phyloP scores from a whole-genome alignment of 2,113 vertebrate genomes.

The Anarhynchus alexandrinus region DNA sequence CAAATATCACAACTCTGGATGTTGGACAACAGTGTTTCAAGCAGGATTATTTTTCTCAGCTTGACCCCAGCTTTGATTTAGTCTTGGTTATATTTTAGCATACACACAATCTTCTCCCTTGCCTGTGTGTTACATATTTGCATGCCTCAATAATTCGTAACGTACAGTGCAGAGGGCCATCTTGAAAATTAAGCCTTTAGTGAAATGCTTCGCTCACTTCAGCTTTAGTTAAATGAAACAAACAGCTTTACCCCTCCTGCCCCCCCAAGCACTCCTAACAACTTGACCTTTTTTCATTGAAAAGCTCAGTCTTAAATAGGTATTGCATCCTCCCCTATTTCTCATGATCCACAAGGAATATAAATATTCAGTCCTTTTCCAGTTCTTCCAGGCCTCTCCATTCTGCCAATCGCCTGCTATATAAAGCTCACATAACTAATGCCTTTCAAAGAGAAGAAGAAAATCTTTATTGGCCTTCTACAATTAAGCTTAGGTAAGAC shows the following conservation, averaged over 20 bases:
- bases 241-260: neutral
- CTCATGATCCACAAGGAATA: neutral
- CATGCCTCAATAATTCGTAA: neutral
- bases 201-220: neutral
- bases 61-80: neutral
- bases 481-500: neutral
- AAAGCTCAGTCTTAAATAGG: neutral
- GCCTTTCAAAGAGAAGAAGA: neutral
- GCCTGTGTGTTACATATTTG: neutral
- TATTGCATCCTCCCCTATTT: neutral
- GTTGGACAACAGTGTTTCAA: neutral
- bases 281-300: neutral
- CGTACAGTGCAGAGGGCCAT: accelerated
- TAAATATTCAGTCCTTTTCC: neutral
- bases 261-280: neutral
- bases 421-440: neutral
- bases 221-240: neutral
- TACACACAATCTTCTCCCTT: neutral
- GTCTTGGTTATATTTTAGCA: neutral
- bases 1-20: neutral
- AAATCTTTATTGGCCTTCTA: neutral
- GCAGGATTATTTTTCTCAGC: neutral
- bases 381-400: neutral
- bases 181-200: neutral
- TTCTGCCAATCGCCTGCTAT: neutral